Base-by-base conservation (phyloP, 2,113 vertebrate genomes). In the Amblyopsis rosae region DNA sequence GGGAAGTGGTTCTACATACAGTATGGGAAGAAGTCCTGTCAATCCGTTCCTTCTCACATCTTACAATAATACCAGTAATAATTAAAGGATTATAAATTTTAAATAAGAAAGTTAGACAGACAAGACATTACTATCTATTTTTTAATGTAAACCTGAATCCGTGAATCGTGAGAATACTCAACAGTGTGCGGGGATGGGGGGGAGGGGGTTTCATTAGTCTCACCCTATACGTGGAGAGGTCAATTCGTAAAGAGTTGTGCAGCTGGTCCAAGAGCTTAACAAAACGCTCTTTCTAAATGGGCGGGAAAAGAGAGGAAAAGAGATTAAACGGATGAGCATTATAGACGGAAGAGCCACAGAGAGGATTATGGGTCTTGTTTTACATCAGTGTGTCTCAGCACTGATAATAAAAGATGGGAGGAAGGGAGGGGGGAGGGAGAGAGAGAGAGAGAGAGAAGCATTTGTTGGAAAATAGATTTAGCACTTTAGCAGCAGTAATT, bases 181-280 rank as follows among this genome's bases (percentile, higher is more conserved):
- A 35, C 35, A 35, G 35, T 35, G 6, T 35, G 35, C 35, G 35
- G 35, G n/a, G n/a, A n/a, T n/a, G n/a, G n/a, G n/a, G 19, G 19
- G 19, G 19, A 2, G 7, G 10, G 49, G 3, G 13, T 11, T 13
- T 13, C 11, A 11, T 12, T 45, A 59, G 53, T 90, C 95, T 94
- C 83, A 99, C 98, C 84, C 98, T 92, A 70, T 99, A 99, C 69
- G 94, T 97, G 8, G 98, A 99, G 50, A 99, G 96, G 87, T 99
- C 98, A 53, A 99, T 99, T 16, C 96, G 95, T 65, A 99, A 83
- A 10, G 98, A 99, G 77, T 99, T 99, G 91, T 99, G 98, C 17
- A 99, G 91, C 82, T 99, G 98, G 85, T 99, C 98, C 81, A 99
- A 84, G 9, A 99, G 94, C 88, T 98, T 99, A 15, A 99, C 96